A percentile compares a stretch with the other conserved stretches of the same genome.
phyloP scores from a whole-genome alignment of 2,888 invertebrate species.

The Prostheceraeus crozeri region DNA sequence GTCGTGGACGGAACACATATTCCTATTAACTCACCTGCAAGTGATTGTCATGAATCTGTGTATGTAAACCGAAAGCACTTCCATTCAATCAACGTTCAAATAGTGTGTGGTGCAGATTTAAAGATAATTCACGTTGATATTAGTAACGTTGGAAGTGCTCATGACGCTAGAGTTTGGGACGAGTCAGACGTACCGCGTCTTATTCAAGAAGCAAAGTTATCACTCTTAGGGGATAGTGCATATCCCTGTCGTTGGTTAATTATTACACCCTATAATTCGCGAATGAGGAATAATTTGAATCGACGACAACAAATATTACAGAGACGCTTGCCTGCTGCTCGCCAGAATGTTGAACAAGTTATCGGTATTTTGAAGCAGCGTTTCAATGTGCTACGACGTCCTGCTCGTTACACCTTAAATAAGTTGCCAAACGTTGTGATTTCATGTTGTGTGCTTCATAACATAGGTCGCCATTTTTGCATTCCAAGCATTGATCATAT shows the following conservation, averaged over 20 bases:
- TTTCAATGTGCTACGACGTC: conserved; percentile 15
- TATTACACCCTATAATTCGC: background rate
- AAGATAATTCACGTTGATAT: conserved; percentile 26
- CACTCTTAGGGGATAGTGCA: background rate
- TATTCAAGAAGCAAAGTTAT: background rate
- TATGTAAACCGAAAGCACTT: conserved; percentile 19
- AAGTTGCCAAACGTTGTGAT: conserved; percentile 8
- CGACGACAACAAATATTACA: conserved; percentile 7
- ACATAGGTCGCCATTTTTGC: conserved; percentile 19
- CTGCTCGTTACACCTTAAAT: conserved; percentile 6
- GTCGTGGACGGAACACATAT: conserved; percentile 25
- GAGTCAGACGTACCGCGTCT: conserved; percentile 4
- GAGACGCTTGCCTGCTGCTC: background rate
- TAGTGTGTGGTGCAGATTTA: conserved; percentile 27
- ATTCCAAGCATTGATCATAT: too few species aligned
- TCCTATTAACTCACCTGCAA: conserved; percentile 18
- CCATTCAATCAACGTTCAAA: conserved; percentile 26
- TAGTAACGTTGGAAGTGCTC: conserved; percentile 25
- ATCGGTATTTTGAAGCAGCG: conserved; percentile 20
- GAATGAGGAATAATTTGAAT: conserved; percentile 10
- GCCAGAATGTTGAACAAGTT: background rate
- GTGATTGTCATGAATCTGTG: conserved; percentile 15
- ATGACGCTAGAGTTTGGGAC: conserved; percentile 27
- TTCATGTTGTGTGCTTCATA: conserved; percentile 19
- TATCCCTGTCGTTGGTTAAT: background rate